Evolutionary conservation across 1,140 invertebrate species (phyloP).

Genomic region (Hyphantria cunea): DNA sequence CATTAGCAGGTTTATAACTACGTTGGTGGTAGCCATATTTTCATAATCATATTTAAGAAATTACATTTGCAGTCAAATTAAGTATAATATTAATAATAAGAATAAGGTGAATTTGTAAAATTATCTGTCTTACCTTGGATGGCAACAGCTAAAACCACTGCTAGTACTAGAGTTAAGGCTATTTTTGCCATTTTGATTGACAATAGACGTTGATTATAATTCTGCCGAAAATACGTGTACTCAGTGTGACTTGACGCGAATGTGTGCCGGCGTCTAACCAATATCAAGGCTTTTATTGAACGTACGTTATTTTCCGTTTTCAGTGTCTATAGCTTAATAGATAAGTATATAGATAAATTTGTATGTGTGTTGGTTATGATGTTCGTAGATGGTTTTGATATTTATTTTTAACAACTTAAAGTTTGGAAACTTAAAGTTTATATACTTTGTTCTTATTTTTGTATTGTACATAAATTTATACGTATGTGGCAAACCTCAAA

Average conservation of each 20-base stretch:
- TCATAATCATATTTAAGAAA: neutral
- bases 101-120: neutral
- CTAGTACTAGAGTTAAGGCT: neutral
- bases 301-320: neutral
- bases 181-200: slow-evolving; percentile 18
- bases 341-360: no score
- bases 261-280: slow-evolving; percentile 1
- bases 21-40: no score
- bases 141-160: slow-evolving; percentile 4
- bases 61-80: neutral
- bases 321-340: neutral
- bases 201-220: neutral
- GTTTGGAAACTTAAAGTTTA: no score
- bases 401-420: no score
- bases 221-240: slow-evolving; percentile 6
- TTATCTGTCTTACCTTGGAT: slow-evolving; percentile 17
- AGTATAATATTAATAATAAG: neutral
- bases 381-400: no score
- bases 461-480: no score
- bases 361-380: no score
- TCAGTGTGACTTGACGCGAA: slow-evolving; percentile 1
- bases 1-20: no score
- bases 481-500: no score
- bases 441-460: no score
- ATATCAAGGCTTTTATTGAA: slow-evolving; percentile 3